phyloP scores from a whole-genome alignment of 2,797 vertebrate genomes.

The Ptychadena robeensis region DNA sequence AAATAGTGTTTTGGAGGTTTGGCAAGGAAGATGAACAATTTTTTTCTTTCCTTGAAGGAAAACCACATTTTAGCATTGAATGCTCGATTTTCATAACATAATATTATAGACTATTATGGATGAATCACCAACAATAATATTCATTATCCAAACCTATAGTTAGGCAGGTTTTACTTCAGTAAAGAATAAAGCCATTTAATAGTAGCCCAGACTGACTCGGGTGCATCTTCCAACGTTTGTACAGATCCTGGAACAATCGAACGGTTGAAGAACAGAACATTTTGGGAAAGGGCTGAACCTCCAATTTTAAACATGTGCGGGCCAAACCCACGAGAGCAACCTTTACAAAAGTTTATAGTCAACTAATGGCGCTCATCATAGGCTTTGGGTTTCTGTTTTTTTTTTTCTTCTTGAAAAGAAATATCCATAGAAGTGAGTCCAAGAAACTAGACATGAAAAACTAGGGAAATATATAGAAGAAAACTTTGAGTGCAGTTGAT shows the following conservation, averaged over 20 bases:
- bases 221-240: conserved; percentile 23
- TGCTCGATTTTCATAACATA: conserved; percentile 52
- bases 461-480: too few relatives aligned
- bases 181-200: conserved; percentile 51
- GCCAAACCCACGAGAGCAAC: conserved; percentile 8
- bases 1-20: conserved; percentile 41
- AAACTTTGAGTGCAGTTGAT: too few relatives aligned
- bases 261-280: conserved; percentile 23
- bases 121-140: conserved; percentile 67
- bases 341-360: neutral
- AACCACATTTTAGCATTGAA: conserved; percentile 64
- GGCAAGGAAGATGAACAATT: conserved; percentile 62
- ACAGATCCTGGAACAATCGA: conserved; percentile 25
- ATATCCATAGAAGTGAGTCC: too few relatives aligned
- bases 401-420: neutral
- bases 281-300: conserved; percentile 7
- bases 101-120: conserved; percentile 59
- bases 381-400: neutral
- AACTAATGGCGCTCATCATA: neutral
- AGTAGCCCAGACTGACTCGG: conserved; percentile 21
- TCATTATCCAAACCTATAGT: conserved; percentile 54
- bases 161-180: conserved; percentile 40
- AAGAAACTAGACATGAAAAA: too few relatives aligned
- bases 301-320: conserved; percentile 5
- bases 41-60: conserved; percentile 64